Evolutionary conservation across 2,797 vertebrate species (phyloP).

Genomic region (Cyprinella venusta): DNA sequence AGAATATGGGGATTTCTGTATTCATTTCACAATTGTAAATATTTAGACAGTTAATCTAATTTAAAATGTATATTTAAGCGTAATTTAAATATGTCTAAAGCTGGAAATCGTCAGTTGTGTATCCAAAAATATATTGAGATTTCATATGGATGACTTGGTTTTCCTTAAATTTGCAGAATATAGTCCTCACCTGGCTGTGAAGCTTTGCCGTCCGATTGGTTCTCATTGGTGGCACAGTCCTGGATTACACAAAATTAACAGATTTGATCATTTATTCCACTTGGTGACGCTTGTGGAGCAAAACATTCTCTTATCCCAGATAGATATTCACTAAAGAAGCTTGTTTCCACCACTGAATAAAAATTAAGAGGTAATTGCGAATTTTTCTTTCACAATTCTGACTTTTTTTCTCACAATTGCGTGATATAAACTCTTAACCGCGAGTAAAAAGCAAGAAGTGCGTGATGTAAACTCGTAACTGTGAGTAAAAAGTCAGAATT

Average conservation of each 20-base stretch:
- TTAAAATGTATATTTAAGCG: neutral
- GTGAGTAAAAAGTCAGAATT: neutral
- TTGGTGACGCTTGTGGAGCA: neutral
- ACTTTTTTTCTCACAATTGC: neutral
- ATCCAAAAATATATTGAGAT: neutral
- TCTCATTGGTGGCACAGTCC: slow-evolving; percentile 55
- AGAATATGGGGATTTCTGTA: neutral
- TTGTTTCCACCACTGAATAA: neutral
- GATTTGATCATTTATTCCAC: neutral
- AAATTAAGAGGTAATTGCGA: neutral
- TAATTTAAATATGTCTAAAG: neutral
- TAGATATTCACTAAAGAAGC: neutral
- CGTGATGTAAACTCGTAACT: neutral
- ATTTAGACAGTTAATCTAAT: neutral
- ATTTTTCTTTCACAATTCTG: too few relatives aligned
- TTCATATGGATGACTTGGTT: neutral
- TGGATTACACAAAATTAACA: slow-evolving; percentile 22
- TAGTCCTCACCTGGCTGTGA: slow-evolving; percentile 44
- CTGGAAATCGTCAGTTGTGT: neutral
- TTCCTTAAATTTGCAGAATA: neutral
- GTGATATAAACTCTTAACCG: neutral
- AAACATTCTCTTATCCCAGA: too few relatives aligned
- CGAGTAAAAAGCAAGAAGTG: neutral
- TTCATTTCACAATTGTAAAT: neutral
- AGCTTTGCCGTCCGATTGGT: slow-evolving; percentile 39